Percentiles rank a stretch among this genome's conserved stretches.
Evolutionary conservation across 2,113 vertebrate species (phyloP).

Genomic region (Brachypteracias leptosomus): DNA sequence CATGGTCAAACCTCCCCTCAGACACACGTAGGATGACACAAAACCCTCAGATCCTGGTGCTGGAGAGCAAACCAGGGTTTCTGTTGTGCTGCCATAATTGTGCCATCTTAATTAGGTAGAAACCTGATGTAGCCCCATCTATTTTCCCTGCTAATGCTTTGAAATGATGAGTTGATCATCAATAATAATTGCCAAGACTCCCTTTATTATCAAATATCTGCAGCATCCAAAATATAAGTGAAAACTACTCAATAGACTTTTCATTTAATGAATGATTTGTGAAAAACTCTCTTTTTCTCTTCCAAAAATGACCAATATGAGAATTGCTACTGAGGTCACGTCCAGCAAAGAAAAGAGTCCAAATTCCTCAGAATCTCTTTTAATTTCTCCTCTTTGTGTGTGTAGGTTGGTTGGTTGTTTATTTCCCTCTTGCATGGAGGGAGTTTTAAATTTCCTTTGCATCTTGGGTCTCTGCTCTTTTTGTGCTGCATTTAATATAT

Average conservation of each 20-base stretch:
- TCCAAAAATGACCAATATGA: not conserved
- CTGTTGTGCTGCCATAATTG: not conserved
- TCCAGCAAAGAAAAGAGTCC: constrained; percentile 24
- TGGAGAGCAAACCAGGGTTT: not conserved
- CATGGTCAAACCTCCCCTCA: not conserved
- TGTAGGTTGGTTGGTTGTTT: constrained; percentile 46
- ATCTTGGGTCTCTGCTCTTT: constrained; percentile 45
- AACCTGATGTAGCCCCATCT: not conserved
- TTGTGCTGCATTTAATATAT: constrained; percentile 28
- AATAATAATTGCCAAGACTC: not conserved
- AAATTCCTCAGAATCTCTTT: constrained; percentile 14
- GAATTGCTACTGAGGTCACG: not conserved
- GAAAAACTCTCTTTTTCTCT: not conserved
- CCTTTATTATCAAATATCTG: not conserved
- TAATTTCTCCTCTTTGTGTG: constrained; percentile 50
- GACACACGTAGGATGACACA: not conserved
- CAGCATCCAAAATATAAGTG: not conserved
- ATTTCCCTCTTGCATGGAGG: not conserved
- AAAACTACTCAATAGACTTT: not conserved
- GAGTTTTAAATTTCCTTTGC: constrained; percentile 48
- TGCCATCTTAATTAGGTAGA: not conserved
- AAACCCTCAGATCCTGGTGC: not conserved
- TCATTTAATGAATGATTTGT: not conserved
- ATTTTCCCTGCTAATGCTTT: not conserved
- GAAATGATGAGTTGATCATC: rapidly evolving